phyloP scores from a whole-genome alignment of 2,797 vertebrate genomes.

The Acipenser oxyrinchus region DNA sequence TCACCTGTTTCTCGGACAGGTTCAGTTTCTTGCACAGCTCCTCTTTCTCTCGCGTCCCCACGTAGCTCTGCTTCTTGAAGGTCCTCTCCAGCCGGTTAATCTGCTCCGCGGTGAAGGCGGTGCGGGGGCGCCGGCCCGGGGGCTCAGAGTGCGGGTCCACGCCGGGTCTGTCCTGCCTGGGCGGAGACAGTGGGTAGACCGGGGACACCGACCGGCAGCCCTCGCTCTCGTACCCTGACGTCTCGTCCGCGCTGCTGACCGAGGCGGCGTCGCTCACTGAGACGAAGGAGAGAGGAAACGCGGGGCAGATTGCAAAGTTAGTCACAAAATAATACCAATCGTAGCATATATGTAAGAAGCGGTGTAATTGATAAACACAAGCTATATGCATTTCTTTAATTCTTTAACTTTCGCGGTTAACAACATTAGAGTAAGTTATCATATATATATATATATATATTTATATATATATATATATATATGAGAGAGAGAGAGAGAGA shows the following conservation, averaged over 20 bases:
- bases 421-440: no score
- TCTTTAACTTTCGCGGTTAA: no score
- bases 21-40: constrained; percentile 60
- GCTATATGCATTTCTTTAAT: no score
- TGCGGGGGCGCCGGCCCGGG: constrained; percentile 53
- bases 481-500: no score
- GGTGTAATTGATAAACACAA: no score
- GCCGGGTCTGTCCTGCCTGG: constrained; percentile 6
- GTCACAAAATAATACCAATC: not conserved
- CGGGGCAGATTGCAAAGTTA: not conserved
- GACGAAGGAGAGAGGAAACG: not conserved
- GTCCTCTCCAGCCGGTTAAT: constrained; percentile 58
- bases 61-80: constrained; percentile 63
- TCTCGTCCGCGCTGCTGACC: constrained; percentile 55
- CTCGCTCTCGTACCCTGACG: constrained; percentile 63
- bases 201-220: constrained; percentile 18
- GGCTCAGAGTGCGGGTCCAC: constrained; percentile 3
- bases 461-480: no score
- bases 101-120: constrained; percentile 63
- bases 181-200: not conserved
- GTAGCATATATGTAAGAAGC: no score
- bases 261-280: constrained; percentile 34
- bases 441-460: no score
- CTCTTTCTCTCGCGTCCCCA: constrained; percentile 63
- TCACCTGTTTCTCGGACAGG: constrained; percentile 70